Evolutionary conservation across 2,797 vertebrate genomes (phyloP).

Genomic region (Artibeus jamaicensis): DNA sequence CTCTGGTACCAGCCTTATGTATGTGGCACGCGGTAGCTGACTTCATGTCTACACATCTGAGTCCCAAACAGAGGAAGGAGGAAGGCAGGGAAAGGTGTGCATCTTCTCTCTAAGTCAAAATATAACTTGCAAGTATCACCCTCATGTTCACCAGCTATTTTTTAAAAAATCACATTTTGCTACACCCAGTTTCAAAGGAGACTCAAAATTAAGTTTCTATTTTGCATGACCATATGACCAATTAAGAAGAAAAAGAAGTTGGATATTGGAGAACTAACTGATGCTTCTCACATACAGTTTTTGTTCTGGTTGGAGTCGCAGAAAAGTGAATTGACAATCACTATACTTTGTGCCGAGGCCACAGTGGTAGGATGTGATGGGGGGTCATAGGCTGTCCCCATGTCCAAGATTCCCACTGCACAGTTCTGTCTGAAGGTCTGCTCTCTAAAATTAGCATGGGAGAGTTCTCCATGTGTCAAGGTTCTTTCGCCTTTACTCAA

Average conservation of each 20-base stretch:
- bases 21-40: not conserved
- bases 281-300: not conserved
- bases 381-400: not conserved
- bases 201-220: not conserved
- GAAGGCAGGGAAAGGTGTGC: not conserved
- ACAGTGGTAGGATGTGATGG: not conserved
- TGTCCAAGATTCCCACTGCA: not conserved
- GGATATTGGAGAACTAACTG: not conserved
- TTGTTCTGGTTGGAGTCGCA: not conserved
- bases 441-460: not conserved
- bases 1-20: not conserved
- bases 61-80: not conserved
- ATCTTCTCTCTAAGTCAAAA: not conserved
- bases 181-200: not conserved
- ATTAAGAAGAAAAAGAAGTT: not conserved
- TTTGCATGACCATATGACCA: not conserved
- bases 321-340: not conserved
- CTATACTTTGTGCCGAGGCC: not conserved
- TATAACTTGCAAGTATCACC: not conserved
- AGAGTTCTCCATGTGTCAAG: not conserved
- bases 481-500: not conserved
- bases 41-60: not conserved
- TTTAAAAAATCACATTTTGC: not conserved
- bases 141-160: not conserved
- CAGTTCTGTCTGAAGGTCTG: not conserved